Evolutionary conservation across 2,888 invertebrate species (phyloP).

Genomic region (Euclidia mi): DNA sequence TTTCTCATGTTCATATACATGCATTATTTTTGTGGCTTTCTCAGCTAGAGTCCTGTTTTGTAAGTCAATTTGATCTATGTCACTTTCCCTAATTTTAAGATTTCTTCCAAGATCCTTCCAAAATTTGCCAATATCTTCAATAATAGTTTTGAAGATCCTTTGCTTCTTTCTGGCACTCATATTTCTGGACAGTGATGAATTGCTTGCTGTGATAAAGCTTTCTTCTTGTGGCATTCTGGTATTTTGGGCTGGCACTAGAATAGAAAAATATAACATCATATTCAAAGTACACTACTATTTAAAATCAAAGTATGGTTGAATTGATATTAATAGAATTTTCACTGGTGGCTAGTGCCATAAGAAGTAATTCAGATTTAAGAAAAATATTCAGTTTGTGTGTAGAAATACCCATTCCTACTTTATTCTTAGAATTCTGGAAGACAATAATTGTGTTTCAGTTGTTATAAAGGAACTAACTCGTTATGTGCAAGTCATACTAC

Average conservation of each 20-base stretch:
- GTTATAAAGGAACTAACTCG: too few species aligned
- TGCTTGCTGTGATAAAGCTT: conserved; percentile 45
- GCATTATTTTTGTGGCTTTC: conserved; percentile 72
- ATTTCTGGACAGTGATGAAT: conserved; percentile 53
- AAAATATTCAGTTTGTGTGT: too few species aligned
- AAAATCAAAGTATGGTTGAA: too few species aligned
- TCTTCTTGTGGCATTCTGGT: conserved; percentile 42
- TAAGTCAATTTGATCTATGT: conserved; percentile 76
- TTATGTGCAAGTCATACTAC: too few species aligned
- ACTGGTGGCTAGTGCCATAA: too few species aligned
- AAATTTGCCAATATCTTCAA: conserved; percentile 74
- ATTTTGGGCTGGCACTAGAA: conserved; percentile 55
- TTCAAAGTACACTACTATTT: not conserved
- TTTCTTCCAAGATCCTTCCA: conserved; percentile 82
- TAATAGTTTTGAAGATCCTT: conserved; percentile 72
- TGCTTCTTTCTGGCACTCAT: conserved; percentile 68
- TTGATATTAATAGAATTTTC: too few species aligned
- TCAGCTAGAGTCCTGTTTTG: conserved; percentile 56
- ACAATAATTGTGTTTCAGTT: too few species aligned
- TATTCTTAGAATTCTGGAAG: too few species aligned
- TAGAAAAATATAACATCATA: too few species aligned
- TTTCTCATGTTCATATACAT: conserved; percentile 61
- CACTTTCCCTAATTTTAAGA: conserved; percentile 74
- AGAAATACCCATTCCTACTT: too few species aligned
- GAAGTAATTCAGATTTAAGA: too few species aligned